phyloP scores from a whole-genome alignment of 2,888 invertebrate genomes.

The Morpho achilles region DNA sequence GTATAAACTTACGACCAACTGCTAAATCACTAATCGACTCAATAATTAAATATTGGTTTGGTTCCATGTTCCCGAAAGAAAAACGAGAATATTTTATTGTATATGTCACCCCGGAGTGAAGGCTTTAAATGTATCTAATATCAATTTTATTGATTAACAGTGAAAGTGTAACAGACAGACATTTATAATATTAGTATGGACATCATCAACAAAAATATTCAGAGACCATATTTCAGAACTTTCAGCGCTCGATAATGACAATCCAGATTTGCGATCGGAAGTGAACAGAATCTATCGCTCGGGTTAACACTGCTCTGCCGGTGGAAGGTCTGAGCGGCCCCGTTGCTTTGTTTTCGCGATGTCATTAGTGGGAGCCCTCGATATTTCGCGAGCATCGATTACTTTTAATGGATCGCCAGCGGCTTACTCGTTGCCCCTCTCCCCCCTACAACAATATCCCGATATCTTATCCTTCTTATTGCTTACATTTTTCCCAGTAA shows the following conservation, averaged over 20 bases:
- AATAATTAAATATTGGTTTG: no score
- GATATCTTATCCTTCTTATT: slow-evolving; percentile 17
- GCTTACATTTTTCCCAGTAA: no score
- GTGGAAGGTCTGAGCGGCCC: slow-evolving; percentile 30
- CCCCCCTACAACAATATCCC: slow-evolving; percentile 33
- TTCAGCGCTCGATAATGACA: slow-evolving; percentile 6
- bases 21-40: no score
- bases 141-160: no score
- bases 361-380: slow-evolving; percentile 75
- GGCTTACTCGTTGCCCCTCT: slow-evolving; percentile 50
- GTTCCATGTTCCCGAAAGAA: no score
- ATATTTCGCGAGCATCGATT: slow-evolving; percentile 75
- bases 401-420: slow-evolving; percentile 73
- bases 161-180: no score
- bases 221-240: not conserved
- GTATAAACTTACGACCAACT: no score
- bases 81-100: no score
- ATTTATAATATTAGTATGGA: no score
- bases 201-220: not conserved
- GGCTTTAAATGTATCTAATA: no score
- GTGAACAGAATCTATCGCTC: slow-evolving; percentile 23
- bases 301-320: slow-evolving; percentile 19
- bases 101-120: no score
- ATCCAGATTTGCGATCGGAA: slow-evolving; percentile 13
- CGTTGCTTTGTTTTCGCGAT: slow-evolving; percentile 71